phyloP scores from a whole-genome alignment of 1,140 invertebrate species.

The Yoshiicerus persimilis region DNA sequence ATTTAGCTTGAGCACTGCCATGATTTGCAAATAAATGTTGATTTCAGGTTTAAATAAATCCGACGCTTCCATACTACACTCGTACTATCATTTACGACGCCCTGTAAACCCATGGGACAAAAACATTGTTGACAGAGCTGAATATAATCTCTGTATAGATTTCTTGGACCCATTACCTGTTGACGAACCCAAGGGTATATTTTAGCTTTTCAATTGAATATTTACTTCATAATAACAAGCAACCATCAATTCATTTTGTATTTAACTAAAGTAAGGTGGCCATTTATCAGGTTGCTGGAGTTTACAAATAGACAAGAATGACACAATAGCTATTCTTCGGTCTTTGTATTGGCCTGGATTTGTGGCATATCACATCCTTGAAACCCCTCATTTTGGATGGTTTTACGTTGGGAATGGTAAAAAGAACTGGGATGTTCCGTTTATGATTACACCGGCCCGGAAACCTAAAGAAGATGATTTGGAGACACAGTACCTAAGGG shows the following conservation, averaged over 20 bases:
- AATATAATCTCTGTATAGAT: slow-evolving; percentile 56
- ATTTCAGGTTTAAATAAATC: slow-evolving; percentile 44
- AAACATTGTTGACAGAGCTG: slow-evolving; percentile 61
- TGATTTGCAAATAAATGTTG: neutral
- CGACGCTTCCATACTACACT: slow-evolving; percentile 65
- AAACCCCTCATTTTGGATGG: slow-evolving; percentile 67
- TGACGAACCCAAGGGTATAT: neutral
- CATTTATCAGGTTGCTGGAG: slow-evolving; percentile 63
- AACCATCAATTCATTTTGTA: no score
- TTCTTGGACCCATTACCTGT: neutral
- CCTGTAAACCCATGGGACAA: slow-evolving; percentile 69
- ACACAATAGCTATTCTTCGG: slow-evolving; percentile 63
- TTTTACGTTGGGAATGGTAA: slow-evolving; percentile 71
- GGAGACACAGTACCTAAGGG: neutral
- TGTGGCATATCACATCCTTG: slow-evolving; percentile 69
- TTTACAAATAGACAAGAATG: slow-evolving; percentile 61
- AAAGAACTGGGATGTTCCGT: slow-evolving; percentile 71
- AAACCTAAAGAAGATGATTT: neutral
- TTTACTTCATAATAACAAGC: no score
- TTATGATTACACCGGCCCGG: slow-evolving; percentile 59
- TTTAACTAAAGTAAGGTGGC: no score
- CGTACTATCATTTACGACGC: slow-evolving; percentile 67
- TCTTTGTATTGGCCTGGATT: slow-evolving; percentile 74
- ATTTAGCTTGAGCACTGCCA: neutral
- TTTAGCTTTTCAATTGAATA: no score